Evolutionary conservation across 2,888 invertebrate genomes (phyloP), one percentile per base, ranked within the genome.

Genomic region (Caenorhabditis sp.): DNA sequence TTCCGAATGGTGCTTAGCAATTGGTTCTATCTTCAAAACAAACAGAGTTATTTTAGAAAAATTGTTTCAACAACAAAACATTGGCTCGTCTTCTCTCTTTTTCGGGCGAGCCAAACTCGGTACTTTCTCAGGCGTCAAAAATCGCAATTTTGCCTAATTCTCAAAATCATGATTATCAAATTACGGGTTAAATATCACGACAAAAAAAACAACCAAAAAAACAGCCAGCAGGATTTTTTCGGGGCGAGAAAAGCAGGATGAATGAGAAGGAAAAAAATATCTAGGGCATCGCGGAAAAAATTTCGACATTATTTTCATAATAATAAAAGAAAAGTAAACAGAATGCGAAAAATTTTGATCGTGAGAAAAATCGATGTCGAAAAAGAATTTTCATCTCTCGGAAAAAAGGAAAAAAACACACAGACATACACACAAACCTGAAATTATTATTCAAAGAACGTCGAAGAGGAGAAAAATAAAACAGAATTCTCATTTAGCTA

Each of bases 381-480:
- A 36, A 12, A 36, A 8, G 12, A 12, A 17, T 43, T 54, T 54
- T 10, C 19, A 1, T 54, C 2, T 26, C 17, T 54, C 17, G 4
- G 4, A 6, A 23, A 23, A 54, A 54, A 26, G 10, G 10, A 54
- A 54, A 54, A 54, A 24, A 14, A 19, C 10, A 12, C 26, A 14
- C 14, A 24, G 2, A 19, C 8, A 24, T 8, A 54, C 17, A 6
- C 2, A 8, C 14, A 24, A 54, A 26, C 10, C 54, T 23, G 54
- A 54, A 54, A 51, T 51, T 31, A 31, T 31, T 31, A 31, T 31
- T 31, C 31, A 31, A 49, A 55, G 36, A 21, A 54, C 60, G 49
- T 21, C 14, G 51, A 31, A n/a, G 26, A 65, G 36, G 36, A 21
- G 54, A 37, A 27, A 58, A 58, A 65, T 57, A 1, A 55, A 37